phyloP scores from a whole-genome alignment of 2,113 vertebrate genomes.

The Zapornia atra region DNA sequence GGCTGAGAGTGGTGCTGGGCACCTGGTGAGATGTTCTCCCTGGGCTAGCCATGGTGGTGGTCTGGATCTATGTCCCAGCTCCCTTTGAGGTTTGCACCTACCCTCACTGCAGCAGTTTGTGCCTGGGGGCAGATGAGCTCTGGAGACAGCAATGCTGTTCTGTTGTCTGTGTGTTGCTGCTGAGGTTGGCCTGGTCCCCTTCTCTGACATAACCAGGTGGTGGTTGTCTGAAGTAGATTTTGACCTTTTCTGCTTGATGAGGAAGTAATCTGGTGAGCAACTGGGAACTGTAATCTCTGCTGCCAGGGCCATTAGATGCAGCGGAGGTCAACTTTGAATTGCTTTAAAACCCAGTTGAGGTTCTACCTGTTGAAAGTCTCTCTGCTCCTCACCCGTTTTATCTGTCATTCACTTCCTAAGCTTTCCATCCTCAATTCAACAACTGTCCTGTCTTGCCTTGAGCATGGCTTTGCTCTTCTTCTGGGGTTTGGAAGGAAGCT shows the following conservation, averaged over 20 bases:
- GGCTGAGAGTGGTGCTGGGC: accelerated
- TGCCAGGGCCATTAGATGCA: neutral
- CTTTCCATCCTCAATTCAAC: neutral
- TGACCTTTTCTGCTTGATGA: neutral
- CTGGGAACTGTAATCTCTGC: neutral
- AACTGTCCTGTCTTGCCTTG: neutral
- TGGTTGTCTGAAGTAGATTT: neutral
- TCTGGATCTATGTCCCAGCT: neutral
- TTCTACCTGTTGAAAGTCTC: neutral
- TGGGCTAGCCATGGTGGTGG: accelerated
- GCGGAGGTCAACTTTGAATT: neutral
- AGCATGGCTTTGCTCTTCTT: neutral
- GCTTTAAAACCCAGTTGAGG: neutral
- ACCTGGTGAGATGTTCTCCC: neutral
- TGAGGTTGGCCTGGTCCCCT: neutral
- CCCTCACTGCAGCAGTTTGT: accelerated
- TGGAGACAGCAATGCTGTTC: neutral
- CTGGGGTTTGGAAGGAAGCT: neutral
- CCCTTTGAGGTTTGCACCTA: neutral
- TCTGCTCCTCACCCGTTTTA: neutral
- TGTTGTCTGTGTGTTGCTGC: accelerated
- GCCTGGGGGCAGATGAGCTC: accelerated
- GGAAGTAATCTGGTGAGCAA: neutral
- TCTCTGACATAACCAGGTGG: neutral
- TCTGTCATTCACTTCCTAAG: neutral